Base-by-base conservation (phyloP, 2,888 invertebrate species). In the Hylaea fasciaria region DNA sequence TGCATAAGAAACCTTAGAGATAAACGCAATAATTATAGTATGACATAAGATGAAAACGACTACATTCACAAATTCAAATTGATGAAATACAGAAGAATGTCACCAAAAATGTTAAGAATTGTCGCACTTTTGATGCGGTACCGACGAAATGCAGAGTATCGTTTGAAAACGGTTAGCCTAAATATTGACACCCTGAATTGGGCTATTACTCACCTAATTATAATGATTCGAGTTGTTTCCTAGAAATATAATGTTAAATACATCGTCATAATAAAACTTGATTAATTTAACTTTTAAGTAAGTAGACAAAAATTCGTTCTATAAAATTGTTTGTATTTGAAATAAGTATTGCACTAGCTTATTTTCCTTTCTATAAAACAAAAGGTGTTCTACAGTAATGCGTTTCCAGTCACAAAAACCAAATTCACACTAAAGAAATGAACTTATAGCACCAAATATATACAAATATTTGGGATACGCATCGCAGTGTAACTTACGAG, bases 391-490 rank as follows among this genome's bases (percentile, higher is more conserved):
- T 40, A 14, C 11, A 4, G n/a, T n/a, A n/a, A n/a, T 12, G 4
- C 14, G 13, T 14, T n/a, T 13, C 2, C 14, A 40, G 35, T 35
- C 37, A 37, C 37, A 40, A 40, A 39, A 39, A 12, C 4, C 10
- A 13, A 41, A 22, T 45, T 56, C 37, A 41, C 54, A 35, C 54
- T 28, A 14, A 32, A 10, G 10, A 32, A 49, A 53, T 41, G 16
- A 50, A 57, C 12, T 8, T 46, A 16, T 28, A 57, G 47, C 59
- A 57, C 64, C 56, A 61, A 64, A 22, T 22, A 57, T 63, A 60
- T 57, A 41, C 37, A 61, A 45, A 62, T 51, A 62, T 57, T 59
- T 64, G 58, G 58, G 40, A 50, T 54, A 32, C 32, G 22, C 54
- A 7, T 44, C 47, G 44, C 51, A 39, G 12, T 49, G 8, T 49